These are phyloP conservation scores for Ptychobarbus kaznakovi DNA, from an alignment of 2,797 vertebrate genomes.

Conservation along the genomic window DNA sequence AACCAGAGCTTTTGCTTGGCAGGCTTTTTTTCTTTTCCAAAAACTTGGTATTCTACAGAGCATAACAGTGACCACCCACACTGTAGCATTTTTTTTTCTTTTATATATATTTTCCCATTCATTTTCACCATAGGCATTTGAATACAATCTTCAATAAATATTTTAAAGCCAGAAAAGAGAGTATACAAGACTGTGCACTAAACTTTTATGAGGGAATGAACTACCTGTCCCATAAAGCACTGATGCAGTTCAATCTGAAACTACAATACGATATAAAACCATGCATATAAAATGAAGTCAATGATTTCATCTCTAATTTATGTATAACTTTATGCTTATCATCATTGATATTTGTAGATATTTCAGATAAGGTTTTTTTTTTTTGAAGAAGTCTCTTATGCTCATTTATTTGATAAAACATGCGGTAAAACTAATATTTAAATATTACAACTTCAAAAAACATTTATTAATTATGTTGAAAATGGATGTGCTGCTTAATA, in stretches of 20 bases:
- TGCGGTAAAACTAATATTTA: no score
- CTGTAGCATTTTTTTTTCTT: not conserved
- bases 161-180: not conserved
- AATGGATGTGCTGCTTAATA: not conserved
- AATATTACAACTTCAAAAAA: not conserved
- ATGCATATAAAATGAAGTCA: not conserved
- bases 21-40: not conserved
- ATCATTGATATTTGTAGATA: no score
- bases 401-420: no score
- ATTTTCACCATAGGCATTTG: conserved; percentile 1
- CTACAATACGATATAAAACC: not conserved
- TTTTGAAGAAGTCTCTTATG: no score
- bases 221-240: not conserved
- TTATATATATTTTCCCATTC: no score
- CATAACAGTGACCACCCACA: not conserved
- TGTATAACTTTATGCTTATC: no score
- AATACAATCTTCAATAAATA: not conserved
- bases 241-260: not conserved
- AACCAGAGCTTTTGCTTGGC: not conserved
- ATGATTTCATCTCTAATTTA: no score
- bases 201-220: no score
- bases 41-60: not conserved
- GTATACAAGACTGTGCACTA: not conserved
- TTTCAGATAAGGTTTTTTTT: no score
- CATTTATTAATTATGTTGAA: not conserved